Base-by-base conservation (phyloP, 2,797 vertebrate species). In the Bradypodion ventrale region DNA sequence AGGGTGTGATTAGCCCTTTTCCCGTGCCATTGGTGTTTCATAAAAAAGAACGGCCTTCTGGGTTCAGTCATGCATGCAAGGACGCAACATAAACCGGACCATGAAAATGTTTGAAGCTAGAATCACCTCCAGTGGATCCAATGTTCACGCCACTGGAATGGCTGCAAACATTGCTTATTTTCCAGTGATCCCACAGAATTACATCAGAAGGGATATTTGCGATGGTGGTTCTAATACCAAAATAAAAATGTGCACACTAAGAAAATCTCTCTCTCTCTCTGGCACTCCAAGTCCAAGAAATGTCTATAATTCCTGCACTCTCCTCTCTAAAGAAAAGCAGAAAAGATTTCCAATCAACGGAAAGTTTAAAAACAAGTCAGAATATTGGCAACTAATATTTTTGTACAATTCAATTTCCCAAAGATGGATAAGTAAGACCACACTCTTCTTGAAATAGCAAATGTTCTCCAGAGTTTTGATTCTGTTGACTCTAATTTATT, bases 401-500 rank as follows among this genome's bases (percentile, higher is more conserved):
- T 56, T 56, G 21, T 56, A 1, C 72, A 62, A 49, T 83, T 81
- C 2, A 70, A 85, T 86, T 40, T 62, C 32, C 85, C 83, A 37
- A 76, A 0, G n/a, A 56, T 0, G 1, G 8, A 69, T 42, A 0
- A 79, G 84, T 62, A 87, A 78, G 32, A 42, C 63, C 16, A 56
- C 44, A 59, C n/a, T 19, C 37, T 56, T 35, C 35, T 56, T 78
- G 42, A 29, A 74, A 65, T 68, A 5, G 6, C 32, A 77, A 79
- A 59, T 75, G 69, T 76, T 81, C 63, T 65, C 8, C 81, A 82
- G 12, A 21, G 0, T 15, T 75, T 74, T 79, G 60, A 35, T 86
- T 85, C 83, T 7, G 59, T 37, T 56, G 52, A 74, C 21, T 80
- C 37, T 77, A 83, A 35, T 46, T 84, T 69, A 62, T 80, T 82